Evolutionary conservation across 2,888 invertebrate species (phyloP).

Genomic region (Balanococcus diminutus): DNA sequence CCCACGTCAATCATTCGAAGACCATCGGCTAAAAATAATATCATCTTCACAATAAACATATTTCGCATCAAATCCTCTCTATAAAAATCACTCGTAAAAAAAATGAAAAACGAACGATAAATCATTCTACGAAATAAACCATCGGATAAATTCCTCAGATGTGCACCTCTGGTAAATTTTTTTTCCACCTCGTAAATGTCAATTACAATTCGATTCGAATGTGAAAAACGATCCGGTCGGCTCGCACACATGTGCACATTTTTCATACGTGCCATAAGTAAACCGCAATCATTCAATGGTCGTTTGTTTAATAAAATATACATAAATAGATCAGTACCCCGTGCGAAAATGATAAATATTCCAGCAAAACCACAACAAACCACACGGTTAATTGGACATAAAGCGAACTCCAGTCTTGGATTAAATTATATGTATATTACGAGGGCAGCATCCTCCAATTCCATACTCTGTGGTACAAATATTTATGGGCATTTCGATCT

Average conservation of each 20-base stretch:
- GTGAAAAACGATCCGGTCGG: slow-evolving; percentile 19
- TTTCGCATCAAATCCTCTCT: not conserved
- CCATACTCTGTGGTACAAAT: not conserved
- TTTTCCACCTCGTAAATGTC: slow-evolving; percentile 35
- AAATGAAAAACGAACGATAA: not conserved
- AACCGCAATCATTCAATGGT: not conserved
- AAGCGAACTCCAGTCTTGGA: not conserved
- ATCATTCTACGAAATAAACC: not conserved
- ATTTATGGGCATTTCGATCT: too few relatives aligned
- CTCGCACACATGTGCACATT: too few relatives aligned
- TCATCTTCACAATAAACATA: too few relatives aligned
- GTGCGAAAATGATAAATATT: slow-evolving; percentile 25
- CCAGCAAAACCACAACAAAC: not conserved
- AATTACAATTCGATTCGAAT: slow-evolving; percentile 18
- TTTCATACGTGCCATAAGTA: not conserved
- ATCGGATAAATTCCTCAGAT: slow-evolving; percentile 13
- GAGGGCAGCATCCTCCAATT: not conserved
- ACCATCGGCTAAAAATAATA: too few relatives aligned
- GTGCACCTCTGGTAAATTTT: not conserved
- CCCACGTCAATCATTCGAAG: too few relatives aligned
- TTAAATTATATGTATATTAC: not conserved
- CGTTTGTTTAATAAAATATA: not conserved
- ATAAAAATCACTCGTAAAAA: not conserved
- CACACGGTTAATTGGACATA: not conserved
- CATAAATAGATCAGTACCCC: not conserved